A percentile compares a stretch with the other conserved stretches of the same genome.
Conservation (phyloP, 2,888 invertebrate species). For the Chironomus riparius region DNA sequence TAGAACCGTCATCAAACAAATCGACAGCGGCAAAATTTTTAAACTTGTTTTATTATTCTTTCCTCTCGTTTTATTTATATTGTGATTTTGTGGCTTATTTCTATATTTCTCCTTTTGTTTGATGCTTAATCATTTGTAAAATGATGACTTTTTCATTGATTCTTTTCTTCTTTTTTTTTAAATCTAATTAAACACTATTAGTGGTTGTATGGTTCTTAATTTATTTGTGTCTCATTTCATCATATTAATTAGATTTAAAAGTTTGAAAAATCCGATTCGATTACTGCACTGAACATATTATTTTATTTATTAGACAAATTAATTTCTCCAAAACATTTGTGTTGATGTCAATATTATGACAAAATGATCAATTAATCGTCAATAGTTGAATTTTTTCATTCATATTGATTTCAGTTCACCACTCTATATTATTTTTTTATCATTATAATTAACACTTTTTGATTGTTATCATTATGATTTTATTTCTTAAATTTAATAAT, state of each 20-base stretch:
- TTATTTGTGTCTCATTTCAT: background rate
- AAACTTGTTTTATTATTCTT: background rate
- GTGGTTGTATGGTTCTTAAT: background rate
- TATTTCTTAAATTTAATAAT: background rate
- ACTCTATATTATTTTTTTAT: background rate
- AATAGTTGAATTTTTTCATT: background rate
- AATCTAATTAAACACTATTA: background rate
- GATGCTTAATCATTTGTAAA: slow-evolving; percentile 2
- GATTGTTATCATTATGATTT: background rate
- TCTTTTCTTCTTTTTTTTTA: background rate
- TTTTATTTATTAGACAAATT: background rate
- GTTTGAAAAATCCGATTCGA: background rate
- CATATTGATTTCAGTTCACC: background rate
- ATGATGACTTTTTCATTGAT: background rate
- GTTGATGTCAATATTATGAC: background rate
- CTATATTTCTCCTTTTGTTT: background rate
- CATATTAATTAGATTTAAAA: background rate
- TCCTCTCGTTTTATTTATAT: background rate
- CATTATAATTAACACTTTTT: background rate
- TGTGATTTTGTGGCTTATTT: background rate
- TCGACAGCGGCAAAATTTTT: background rate
- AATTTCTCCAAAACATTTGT: background rate
- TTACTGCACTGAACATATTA: background rate
- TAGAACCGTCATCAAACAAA: slow-evolving; percentile 1
- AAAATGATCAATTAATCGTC: background rate